Evolutionary conservation across 1,140 invertebrate species (phyloP), one percentile per base, ranked within the genome.

Genomic region (Mizuhopecten yessoensis): DNA sequence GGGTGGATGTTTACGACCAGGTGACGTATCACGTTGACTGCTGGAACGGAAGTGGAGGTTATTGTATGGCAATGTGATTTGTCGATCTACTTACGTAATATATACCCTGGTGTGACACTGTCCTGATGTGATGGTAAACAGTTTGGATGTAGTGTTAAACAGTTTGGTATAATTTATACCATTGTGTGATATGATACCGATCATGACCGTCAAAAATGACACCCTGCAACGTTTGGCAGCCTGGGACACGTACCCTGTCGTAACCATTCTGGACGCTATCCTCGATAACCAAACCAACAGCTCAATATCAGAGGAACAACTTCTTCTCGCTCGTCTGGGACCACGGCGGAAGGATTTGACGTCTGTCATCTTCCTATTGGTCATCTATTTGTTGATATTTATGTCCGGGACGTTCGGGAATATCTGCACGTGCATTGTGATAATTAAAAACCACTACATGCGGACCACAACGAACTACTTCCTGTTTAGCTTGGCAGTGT

Each of bases 401-500:
- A 36, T 96, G 13, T 92, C 94, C 15, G 96, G 96, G 7, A 90
- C 93, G 11, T 87, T 95, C 9, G 96, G 96, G 34, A 96, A 96
- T 92, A 89, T 95, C 42, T 96, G 94, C 92, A 96, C 95, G 86
- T 96, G 95, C 88, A 90, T 96, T 87, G 95, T 96, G 20, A 96
- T 96, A 49, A 93, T 92, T 13, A 93, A 91, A 33, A 96, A 95
- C 89, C 92, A 93, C 34, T 94, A 98, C 33, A 98, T 99, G 98
- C 97, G 97, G 93, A 97, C 97, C 23, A 96, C 97, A 23, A 97
- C 97, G 39, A 99, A 99, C 96, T 99, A 98, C 95, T 99, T 99
- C 95, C 97, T 99, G 86, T 99, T 99, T 96, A 98, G 98, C 95
- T 97, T 99, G 94, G 99, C 99, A 7, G 97, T 99, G 86, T 99